These are phyloP conservation scores for Hydrolagus colliei DNA, from an alignment of 2,797 vertebrate species.

Conservation along the genomic window DNA sequence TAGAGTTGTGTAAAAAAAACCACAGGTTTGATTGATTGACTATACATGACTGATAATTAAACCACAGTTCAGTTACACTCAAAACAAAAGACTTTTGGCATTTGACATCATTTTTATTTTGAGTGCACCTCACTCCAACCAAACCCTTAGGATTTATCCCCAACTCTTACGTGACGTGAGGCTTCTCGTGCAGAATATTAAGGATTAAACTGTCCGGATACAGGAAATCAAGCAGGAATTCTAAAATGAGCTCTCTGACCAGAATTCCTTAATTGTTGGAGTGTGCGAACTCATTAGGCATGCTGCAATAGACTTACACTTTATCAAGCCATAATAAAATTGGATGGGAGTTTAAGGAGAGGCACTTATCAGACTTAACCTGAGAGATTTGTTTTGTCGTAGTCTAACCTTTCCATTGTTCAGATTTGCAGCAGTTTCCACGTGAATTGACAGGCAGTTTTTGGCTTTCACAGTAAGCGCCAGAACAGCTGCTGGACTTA, in stretches of 20 bases:
- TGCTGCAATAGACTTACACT: constrained; percentile 30
- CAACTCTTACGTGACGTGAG: neutral
- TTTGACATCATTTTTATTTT: neutral
- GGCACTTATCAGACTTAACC: constrained; percentile 31
- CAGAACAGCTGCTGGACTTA: neutral
- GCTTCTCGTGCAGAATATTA: constrained; percentile 5
- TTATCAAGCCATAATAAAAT: constrained; percentile 32
- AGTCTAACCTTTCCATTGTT: constrained; percentile 29
- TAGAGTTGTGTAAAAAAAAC: neutral
- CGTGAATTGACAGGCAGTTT: constrained; percentile 21
- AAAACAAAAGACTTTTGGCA: neutral
- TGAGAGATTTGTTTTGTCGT: constrained; percentile 30
- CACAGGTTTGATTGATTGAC: neutral
- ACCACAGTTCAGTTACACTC: neutral
- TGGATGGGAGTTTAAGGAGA: constrained; percentile 32
- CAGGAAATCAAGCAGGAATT: constrained; percentile 27
- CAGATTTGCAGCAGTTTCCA: constrained; percentile 29
- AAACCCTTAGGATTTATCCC: too few species aligned
- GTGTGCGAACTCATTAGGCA: constrained; percentile 27
- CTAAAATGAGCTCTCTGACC: constrained; percentile 23
- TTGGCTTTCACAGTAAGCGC: neutral
- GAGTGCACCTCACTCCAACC: too few species aligned
- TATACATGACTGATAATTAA: neutral
- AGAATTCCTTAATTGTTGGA: constrained; percentile 28
- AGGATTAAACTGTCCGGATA: neutral